These are phyloP conservation scores for Telmatherina bonti DNA, from an alignment of 2,797 vertebrate genomes.

Conservation along the genomic window DNA sequence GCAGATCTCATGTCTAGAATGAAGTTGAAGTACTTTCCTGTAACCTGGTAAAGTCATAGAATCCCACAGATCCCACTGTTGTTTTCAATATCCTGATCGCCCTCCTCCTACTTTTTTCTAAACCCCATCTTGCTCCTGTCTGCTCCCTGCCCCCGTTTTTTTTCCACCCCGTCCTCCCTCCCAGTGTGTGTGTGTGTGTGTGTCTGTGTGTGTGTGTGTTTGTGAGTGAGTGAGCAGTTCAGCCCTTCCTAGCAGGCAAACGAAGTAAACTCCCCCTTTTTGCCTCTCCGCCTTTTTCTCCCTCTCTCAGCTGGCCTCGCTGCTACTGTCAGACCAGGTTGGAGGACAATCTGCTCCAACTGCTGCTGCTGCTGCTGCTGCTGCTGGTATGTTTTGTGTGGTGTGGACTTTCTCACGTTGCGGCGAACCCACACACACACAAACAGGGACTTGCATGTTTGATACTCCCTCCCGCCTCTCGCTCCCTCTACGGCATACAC, in stretches of 20 bases:
- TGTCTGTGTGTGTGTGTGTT: too few species aligned
- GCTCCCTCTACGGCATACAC: conserved; percentile 43
- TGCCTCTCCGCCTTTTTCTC: conserved; percentile 20
- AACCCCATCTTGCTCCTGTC: conserved; percentile 67
- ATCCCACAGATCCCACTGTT: conserved; percentile 57
- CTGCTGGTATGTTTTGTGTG: conserved; percentile 61
- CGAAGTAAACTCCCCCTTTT: conserved; percentile 72
- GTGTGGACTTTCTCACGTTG: conserved; percentile 78
- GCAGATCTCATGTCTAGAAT: conserved; percentile 18
- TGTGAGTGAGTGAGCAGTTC: conserved; percentile 42
- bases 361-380: conserved; percentile 66
- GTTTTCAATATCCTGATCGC: conserved; percentile 66
- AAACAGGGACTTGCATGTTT: conserved; percentile 57
- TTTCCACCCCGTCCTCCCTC: conserved; percentile 64
- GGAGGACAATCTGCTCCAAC: conserved; percentile 72
- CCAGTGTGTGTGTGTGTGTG: conserved; percentile 38
- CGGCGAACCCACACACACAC: conserved; percentile 44
- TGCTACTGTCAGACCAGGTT: conserved; percentile 72
- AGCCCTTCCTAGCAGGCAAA: conserved; percentile 68
- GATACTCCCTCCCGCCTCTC: conserved; percentile 33
- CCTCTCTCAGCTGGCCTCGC: conserved; percentile 63
- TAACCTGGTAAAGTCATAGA: conserved; percentile 20
- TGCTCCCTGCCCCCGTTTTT: conserved; percentile 71
- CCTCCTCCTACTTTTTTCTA: conserved; percentile 54
- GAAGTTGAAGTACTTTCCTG: conserved; percentile 25